Base-by-base conservation (phyloP, 2,113 vertebrate species). In the Turdus rufiventris region DNA sequence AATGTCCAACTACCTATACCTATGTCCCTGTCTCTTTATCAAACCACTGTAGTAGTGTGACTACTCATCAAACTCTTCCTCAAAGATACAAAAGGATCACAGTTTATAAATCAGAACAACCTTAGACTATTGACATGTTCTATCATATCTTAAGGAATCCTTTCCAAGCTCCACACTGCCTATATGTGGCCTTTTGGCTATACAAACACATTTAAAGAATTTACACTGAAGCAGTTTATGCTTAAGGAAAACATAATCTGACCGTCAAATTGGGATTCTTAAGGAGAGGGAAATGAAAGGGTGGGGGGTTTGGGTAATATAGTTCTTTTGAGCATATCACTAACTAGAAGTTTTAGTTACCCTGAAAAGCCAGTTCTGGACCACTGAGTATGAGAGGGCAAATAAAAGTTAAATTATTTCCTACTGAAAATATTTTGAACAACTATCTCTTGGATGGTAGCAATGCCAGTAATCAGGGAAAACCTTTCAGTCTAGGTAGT, bases 241-340 rank as follows among this genome's bases (percentile, higher is more conserved):
- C 2, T 56, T 66, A 28, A 70, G 18, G 13, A 42, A 75, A 70
- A 78, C 61, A 15, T 8, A 20, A 68, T 48, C 19, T 77, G 3
- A 33, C 34, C 26, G 36, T 54, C 14, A 33, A 19, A 1, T 18
- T 77, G 12, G 3, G 11, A 28, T 25, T 66, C 36, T 76, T 24
- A 3, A 36, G 19, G 14, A 34, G 20, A 3, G 5, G 16, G 8
- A 1, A 12, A 31, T 15, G 4, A 10, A 57, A 45, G 4, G 8
- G 2, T 7, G 6, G 10, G 4, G 6, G 1, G 5, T 42, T 42
- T 36, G 36, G 6, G 8, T 67, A 67, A 54, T 58, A 12, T 1
- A 23, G 51, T 26, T 79, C 3, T 63, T 84, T n/a, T 34, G 33
- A 87, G 3, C 8, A 18, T 65, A 42, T 24, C 26, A 33, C 8